Percentiles rank a stretch among this genome's conserved stretches.
These are phyloP conservation scores for Misgurnus anguillicaudatus DNA, from an alignment of 2,113 vertebrate genomes.

Conservation along the genomic window DNA sequence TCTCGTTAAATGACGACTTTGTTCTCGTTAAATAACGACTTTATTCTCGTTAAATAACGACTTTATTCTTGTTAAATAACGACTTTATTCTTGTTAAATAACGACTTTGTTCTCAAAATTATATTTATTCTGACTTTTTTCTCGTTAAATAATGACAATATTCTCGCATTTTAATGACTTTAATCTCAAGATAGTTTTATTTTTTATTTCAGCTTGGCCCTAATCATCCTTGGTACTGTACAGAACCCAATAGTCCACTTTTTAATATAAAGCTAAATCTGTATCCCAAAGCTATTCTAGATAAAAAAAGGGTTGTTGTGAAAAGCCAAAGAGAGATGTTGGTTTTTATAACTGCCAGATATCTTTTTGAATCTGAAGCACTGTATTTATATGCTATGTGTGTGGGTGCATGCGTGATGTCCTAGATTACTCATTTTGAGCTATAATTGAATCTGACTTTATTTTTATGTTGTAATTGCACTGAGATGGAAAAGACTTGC, in stretches of 20 bases:
- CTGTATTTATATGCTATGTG: background rate
- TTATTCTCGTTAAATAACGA: too few relatives aligned
- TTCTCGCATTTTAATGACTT: too few relatives aligned
- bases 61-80: too few relatives aligned
- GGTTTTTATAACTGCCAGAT: background rate
- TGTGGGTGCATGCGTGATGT: background rate
- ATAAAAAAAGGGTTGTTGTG: background rate
- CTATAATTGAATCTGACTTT: constrained; percentile 3
- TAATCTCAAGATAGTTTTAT: too few relatives aligned
- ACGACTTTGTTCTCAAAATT: too few relatives aligned
- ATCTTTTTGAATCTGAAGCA: background rate
- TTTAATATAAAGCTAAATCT: background rate
- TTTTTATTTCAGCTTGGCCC: too few relatives aligned
- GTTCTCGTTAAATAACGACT: too few relatives aligned
- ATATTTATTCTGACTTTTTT: too few relatives aligned
- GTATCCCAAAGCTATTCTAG: background rate
- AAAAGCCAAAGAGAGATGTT: background rate
- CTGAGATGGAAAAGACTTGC: background rate
- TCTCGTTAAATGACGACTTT: too few relatives aligned
- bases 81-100: too few relatives aligned
- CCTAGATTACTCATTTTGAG: constrained; percentile 3
- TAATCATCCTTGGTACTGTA: background rate
- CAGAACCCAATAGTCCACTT: background rate
- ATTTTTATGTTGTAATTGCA: constrained; percentile 2
- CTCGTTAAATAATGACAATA: too few relatives aligned